phyloP scores from a whole-genome alignment of 2,888 invertebrate genomes.

The Cheilosia vernalis region DNA sequence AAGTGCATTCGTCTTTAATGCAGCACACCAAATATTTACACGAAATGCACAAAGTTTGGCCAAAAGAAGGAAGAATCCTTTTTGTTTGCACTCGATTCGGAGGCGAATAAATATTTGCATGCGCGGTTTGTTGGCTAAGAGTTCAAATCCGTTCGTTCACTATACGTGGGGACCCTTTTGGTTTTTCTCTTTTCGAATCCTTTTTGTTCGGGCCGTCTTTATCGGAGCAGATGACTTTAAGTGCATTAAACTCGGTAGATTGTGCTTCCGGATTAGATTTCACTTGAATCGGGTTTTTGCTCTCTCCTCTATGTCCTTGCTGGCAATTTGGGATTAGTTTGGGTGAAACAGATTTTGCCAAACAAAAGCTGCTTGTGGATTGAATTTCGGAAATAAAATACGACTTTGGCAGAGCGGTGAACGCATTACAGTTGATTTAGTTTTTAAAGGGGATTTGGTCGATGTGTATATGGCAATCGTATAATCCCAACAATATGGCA shows the following conservation, averaged over 20 bases:
- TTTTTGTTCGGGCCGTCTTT: constrained; percentile 6
- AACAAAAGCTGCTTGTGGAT: constrained; percentile 51
- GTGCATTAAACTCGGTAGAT: constrained; percentile 61
- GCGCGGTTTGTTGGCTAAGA: constrained; percentile 66
- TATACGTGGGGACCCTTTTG: constrained; percentile 27
- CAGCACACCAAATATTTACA: constrained; percentile 57
- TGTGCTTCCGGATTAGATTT: constrained; percentile 62
- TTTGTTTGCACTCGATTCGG: constrained; percentile 26
- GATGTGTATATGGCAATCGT: constrained; percentile 1
- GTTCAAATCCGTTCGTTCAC: constrained; percentile 71
- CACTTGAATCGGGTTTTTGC: constrained; percentile 28
- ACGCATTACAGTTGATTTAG: constrained; percentile 61
- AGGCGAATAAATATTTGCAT: constrained; percentile 66
- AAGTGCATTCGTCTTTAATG: constrained; percentile 40
- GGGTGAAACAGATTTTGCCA: constrained; percentile 7
- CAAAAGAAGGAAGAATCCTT: constrained; percentile 1
- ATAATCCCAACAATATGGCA: constrained; percentile 11
- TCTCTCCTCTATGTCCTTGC: constrained; percentile 31
- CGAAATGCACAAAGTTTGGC: constrained; percentile 19
- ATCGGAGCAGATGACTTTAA: constrained; percentile 46
- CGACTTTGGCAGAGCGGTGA: constrained; percentile 48
- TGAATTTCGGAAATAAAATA: constrained; percentile 62
- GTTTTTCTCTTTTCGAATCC: constrained; percentile 18
- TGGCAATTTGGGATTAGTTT: constrained; percentile 48
- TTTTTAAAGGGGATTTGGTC: constrained; percentile 8